Conservation (phyloP, 2,797 vertebrate genomes). For the Ispidina lecontei region DNA sequence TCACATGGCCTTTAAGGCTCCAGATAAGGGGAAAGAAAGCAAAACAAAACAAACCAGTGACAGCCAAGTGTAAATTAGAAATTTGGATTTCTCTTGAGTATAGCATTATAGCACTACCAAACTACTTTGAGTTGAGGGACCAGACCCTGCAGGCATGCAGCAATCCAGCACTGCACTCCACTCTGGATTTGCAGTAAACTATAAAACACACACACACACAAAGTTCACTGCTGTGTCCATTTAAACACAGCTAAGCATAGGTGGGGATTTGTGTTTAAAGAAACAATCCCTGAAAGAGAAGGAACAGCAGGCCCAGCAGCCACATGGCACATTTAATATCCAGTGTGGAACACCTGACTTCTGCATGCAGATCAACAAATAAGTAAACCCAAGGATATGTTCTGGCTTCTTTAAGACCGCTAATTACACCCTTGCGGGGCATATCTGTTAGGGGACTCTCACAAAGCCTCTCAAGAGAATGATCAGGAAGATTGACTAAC, state of each 20-base stretch:
- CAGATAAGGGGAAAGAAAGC: not conserved
- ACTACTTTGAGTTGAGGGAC: not conserved
- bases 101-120: not conserved
- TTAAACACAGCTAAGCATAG: not conserved
- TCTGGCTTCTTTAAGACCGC: not conserved
- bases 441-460: not conserved
- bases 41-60: no score
- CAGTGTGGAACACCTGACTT: not conserved
- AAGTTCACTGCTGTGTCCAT: not conserved
- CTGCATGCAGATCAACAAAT: not conserved
- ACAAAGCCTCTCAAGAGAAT: not conserved
- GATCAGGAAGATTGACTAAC: not conserved
- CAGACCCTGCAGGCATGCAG: not conserved
- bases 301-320: not conserved
- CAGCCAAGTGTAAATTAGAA: not conserved
- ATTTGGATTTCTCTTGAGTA: not conserved
- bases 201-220: not conserved
- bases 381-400: not conserved
- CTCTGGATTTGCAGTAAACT: not conserved
- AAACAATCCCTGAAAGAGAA: not conserved
- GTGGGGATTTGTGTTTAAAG: not conserved
- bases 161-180: not conserved
- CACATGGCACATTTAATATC: not conserved
- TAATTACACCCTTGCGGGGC: not conserved
- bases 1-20: not conserved